Conservation (phyloP, 2,888 invertebrate species). For the Trissolcus japonicus region DNA sequence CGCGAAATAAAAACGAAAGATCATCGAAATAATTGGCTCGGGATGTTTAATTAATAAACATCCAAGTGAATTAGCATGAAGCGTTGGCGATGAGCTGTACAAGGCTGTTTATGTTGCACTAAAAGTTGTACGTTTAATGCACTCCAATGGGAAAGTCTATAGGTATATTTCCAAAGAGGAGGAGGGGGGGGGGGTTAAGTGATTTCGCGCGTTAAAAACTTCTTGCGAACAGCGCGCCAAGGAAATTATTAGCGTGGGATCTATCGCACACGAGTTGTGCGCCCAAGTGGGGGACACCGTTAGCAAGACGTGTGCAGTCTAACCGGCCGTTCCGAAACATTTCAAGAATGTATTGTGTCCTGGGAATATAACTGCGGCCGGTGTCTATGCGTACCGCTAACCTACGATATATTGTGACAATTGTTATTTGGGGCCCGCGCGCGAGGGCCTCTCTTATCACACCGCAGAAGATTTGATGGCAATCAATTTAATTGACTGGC, state of each 20-base stretch:
- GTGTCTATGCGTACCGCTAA: slow-evolving; percentile 62
- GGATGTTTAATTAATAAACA: too few relatives aligned
- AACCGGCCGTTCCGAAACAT: slow-evolving; percentile 66
- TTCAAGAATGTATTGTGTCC: slow-evolving; percentile 70
- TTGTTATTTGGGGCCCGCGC: slow-evolving; percentile 21
- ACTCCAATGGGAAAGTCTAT: slow-evolving; percentile 20
- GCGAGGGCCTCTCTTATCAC: too few relatives aligned
- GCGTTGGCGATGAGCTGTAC: neutral
- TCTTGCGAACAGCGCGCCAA: slow-evolving; percentile 60
- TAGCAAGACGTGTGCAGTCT: slow-evolving; percentile 63
- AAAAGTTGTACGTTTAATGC: slow-evolving; percentile 18
- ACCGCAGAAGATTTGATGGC: neutral
- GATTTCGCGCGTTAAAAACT: slow-evolving; percentile 58
- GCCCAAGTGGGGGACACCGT: slow-evolving; percentile 68
- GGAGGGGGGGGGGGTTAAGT: slow-evolving; percentile 22
- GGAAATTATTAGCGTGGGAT: slow-evolving; percentile 73
- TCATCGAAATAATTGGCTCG: too few relatives aligned
- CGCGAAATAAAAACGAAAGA: too few relatives aligned
- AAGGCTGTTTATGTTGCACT: neutral
- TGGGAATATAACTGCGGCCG: slow-evolving; percentile 58
- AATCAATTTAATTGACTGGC: slow-evolving; percentile 28
- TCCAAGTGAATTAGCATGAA: too few relatives aligned
- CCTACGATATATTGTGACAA: slow-evolving; percentile 57
- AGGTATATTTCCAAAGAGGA: neutral
- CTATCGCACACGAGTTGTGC: slow-evolving; percentile 60